Conservation (phyloP, 2,797 vertebrate species). For the Lagodon rhomboides region DNA sequence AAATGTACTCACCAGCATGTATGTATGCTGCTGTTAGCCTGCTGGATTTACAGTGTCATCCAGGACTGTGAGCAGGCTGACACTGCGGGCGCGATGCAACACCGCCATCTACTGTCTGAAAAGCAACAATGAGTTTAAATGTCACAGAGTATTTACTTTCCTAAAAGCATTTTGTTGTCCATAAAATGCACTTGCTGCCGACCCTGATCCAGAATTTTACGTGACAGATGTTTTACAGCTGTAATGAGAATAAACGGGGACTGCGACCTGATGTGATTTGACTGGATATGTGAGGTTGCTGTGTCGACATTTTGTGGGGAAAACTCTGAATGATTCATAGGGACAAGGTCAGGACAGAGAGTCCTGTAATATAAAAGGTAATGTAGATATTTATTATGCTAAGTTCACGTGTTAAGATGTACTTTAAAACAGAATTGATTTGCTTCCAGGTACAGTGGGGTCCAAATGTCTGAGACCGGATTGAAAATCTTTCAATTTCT, state of each 20-base stretch:
- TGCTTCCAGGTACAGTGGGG: not conserved
- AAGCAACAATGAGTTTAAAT: not conserved
- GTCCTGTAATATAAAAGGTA: not conserved
- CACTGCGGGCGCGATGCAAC: conserved; percentile 18
- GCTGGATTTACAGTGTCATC: not conserved
- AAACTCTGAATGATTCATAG: conserved; percentile 15
- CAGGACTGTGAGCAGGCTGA: not conserved
- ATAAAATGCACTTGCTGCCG: conserved; percentile 11
- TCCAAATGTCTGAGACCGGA: too few species aligned
- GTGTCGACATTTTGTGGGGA: not conserved
- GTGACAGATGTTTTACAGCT: conserved; percentile 14
- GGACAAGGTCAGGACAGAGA: not conserved
- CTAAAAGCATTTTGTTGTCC: conserved; percentile 23
- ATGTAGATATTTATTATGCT: conserved; percentile 3
- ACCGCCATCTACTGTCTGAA: conserved; percentile 63
- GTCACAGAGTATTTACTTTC: conserved; percentile 17
- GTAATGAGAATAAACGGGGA: conserved; percentile 20
- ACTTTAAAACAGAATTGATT: not conserved
- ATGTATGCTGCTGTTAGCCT: conserved; percentile 21
- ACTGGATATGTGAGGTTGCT: not conserved
- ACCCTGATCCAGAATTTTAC: conserved; percentile 24
- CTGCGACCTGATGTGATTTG: conserved; percentile 4
- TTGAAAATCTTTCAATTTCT: too few species aligned
- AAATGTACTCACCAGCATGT: not conserved
- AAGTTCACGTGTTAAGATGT: not conserved